Percentiles rank a stretch among this genome's conserved stretches.
These are phyloP conservation scores for Ceratina japonica DNA, from an alignment of 1,140 invertebrate genomes.

Conservation along the genomic window DNA sequence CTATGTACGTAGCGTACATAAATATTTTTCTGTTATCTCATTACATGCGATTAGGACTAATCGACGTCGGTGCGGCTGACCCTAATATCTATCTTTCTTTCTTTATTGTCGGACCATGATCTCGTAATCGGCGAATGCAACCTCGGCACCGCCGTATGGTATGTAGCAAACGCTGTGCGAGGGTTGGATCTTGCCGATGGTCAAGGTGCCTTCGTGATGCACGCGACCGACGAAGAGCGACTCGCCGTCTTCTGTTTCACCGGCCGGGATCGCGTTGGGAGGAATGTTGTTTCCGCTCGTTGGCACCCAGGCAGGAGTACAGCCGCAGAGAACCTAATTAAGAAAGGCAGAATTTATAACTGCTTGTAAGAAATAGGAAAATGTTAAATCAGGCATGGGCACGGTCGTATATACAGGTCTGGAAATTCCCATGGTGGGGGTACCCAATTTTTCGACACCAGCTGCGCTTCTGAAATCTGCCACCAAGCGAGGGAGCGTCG, in stretches of 20 bases:
- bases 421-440: too few species aligned
- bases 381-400: too few species aligned
- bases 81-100: background rate
- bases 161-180: conserved; percentile 87
- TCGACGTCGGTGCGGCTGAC: conserved; percentile 24
- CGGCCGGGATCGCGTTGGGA: conserved; percentile 85
- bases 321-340: conserved; percentile 82
- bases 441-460: too few species aligned
- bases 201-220: conserved; percentile 83
- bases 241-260: conserved; percentile 87
- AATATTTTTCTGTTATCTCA: background rate
- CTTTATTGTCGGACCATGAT: conserved; percentile 80
- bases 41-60: conserved; percentile 5
- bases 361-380: too few species aligned
- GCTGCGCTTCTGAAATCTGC: too few species aligned
- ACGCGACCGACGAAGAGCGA: conserved; percentile 86
- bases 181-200: conserved; percentile 87
- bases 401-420: too few species aligned
- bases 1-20: background rate
- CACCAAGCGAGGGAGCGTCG: too few species aligned
- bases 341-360: background rate
- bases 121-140: conserved; percentile 88
- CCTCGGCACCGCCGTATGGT: conserved; percentile 85
- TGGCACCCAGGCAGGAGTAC: conserved; percentile 82
- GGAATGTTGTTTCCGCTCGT: conserved; percentile 84